Conservation (phyloP, 2,113 vertebrate genomes). For the Heterotis niloticus region DNA sequence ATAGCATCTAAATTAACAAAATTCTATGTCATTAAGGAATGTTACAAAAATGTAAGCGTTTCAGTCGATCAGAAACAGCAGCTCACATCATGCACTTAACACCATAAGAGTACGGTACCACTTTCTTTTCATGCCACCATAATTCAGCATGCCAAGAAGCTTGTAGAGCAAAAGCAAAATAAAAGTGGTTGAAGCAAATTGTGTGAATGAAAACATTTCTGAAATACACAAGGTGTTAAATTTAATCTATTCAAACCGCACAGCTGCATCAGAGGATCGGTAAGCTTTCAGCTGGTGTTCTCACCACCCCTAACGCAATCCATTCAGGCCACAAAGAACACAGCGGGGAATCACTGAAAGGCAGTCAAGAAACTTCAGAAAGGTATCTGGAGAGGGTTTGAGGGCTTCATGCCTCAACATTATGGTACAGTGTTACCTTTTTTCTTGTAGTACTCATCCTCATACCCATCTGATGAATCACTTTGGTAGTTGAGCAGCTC, state of each 20-base stretch:
- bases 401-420: not conserved
- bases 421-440: constrained; percentile 68
- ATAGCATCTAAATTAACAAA: too few relatives aligned
- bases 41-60: too few relatives aligned
- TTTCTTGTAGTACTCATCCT: constrained; percentile 89
- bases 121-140: not conserved
- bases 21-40: too few relatives aligned
- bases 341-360: constrained; percentile 49
- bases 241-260: not conserved
- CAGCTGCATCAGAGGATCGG: not conserved
- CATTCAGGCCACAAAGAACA: constrained; percentile 55
- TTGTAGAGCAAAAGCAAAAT: not conserved
- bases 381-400: constrained; percentile 11
- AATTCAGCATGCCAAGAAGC: not conserved
- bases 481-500: constrained; percentile 79
- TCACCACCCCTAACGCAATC: constrained; percentile 46
- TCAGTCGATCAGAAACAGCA: not conserved
- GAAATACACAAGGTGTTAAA: not conserved
- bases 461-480: constrained; percentile 75
- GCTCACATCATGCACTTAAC: not conserved
- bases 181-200: not conserved
- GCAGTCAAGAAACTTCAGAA: constrained; percentile 48
- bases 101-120: not conserved
- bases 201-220: not conserved
- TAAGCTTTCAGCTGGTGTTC: constrained; percentile 28